Base-by-base conservation (phyloP, 2,888 invertebrate species). In the Amphipyra tragopoginis region DNA sequence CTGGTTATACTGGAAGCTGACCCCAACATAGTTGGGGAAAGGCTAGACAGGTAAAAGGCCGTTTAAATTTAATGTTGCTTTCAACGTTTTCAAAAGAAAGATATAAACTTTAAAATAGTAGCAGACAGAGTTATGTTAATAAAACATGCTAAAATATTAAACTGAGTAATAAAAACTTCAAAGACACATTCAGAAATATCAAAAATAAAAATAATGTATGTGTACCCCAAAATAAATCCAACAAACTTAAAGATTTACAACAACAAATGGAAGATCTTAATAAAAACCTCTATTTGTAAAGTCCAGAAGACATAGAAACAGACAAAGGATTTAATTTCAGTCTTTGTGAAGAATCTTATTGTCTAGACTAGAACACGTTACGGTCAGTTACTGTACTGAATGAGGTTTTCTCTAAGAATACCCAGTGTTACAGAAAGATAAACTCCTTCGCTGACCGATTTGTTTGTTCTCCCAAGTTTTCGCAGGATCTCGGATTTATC, bases 291-390 rank as follows among this genome's bases (percentile, higher is more conserved):
- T 63, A 65, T 69, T 72, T 72, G 59, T 65, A 63, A 65, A 60
- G 59, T 62, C 60, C 34, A 55, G 39, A 65, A 78, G 74, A 72
- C 65, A 65, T 63, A 67, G 55, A 64, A 75, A 59, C 43, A 36
- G 64, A 79, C 75, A 79, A 79, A 72, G 61, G 72, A 68, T 64
- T 75, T 77, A 67, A 78, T 79, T 75, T 68, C 62, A 77, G 62
- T 72, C 75, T 79, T 79, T 72, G 75, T 75, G 61, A 63, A 70
- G 65, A 55, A 75, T 70, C 75, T 72, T 65, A 72, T 79, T 79
- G 77, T 79, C 70, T 79, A 79, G 77, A 73, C 66, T 50, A 15
- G 55, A 62, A 62, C 55, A 66, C 44, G 72, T 77, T 75, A 79
- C 77, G 77, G 72, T 79, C 70, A 59, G 65, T 79, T 75, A 66